Evolutionary conservation across 2,113 vertebrate species (phyloP).

Genomic region (Entelurus aequoreus): DNA sequence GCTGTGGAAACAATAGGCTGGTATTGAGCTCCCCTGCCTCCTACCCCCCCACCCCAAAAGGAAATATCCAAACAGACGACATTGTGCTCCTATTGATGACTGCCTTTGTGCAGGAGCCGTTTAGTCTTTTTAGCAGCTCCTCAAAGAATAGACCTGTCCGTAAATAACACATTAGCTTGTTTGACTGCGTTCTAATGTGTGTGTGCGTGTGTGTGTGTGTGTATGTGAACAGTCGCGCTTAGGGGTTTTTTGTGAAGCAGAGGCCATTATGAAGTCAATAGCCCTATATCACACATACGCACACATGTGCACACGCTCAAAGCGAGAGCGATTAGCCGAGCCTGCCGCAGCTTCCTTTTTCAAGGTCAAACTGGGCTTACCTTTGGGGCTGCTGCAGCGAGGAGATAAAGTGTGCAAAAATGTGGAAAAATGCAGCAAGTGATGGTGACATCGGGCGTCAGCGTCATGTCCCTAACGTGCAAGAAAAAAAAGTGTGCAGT

Average conservation of each 20-base stretch:
- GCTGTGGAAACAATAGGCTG: not conserved
- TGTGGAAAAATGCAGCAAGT: not conserved
- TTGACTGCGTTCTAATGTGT: not conserved
- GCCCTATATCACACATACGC: slow-evolving; percentile 11
- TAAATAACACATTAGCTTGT: too few relatives aligned
- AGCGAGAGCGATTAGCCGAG: slow-evolving; percentile 31
- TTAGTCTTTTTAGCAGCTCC: not conserved
- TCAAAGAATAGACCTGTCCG: too few relatives aligned
- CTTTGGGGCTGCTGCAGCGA: slow-evolving; percentile 35
- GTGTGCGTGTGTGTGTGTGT: not conserved
- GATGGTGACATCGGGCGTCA: slow-evolving; percentile 13
- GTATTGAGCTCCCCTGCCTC: not conserved
- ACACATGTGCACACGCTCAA: slow-evolving; percentile 9
- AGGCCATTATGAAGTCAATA: slow-evolving; percentile 1
- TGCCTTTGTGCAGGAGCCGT: too few relatives aligned
- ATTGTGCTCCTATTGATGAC: not conserved
- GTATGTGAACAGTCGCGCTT: not conserved
- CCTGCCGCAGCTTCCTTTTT: slow-evolving; percentile 31
- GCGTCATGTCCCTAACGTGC: not conserved
- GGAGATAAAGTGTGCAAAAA: slow-evolving; percentile 29
- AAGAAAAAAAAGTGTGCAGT: too few relatives aligned
- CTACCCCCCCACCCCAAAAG: too few relatives aligned
- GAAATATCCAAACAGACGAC: not conserved
- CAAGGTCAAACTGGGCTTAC: slow-evolving; percentile 53
- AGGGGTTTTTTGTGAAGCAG: slow-evolving; percentile 22